Conservation (phyloP, 2,797 vertebrate species). For the Epinephelus awoara region DNA sequence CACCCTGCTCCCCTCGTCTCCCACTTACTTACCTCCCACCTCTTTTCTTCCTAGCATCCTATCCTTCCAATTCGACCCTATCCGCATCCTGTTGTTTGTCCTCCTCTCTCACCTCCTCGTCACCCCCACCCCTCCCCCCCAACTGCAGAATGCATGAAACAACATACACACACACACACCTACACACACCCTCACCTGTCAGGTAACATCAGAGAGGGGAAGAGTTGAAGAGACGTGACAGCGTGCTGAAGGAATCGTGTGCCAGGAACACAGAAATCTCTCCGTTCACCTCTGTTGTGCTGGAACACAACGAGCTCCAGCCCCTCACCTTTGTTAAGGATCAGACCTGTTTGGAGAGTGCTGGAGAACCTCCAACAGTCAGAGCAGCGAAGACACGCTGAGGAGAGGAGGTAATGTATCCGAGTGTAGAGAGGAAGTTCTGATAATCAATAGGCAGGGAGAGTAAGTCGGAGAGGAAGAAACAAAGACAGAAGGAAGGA, state of each 20-base stretch:
- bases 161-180: constrained; percentile 48
- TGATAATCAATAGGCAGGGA: constrained; percentile 74
- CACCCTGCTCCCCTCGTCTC: constrained; percentile 49
- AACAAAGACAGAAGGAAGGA: constrained; percentile 51
- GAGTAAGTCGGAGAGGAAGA: constrained; percentile 50
- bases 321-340: constrained; percentile 71
- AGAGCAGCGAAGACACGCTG: constrained; percentile 43
- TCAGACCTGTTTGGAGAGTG: constrained; percentile 64
- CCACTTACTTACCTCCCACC: constrained; percentile 63
- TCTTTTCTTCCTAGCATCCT: constrained; percentile 55
- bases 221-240: constrained; percentile 78
- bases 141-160: constrained; percentile 61
- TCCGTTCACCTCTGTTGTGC: constrained; percentile 70
- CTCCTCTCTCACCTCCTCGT: constrained; percentile 33
- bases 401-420: constrained; percentile 50
- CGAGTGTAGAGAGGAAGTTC: constrained; percentile 57
- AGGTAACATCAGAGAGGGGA: constrained; percentile 77
- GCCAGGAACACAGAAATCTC: constrained; percentile 75
- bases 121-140: background rate
- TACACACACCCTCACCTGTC: constrained; percentile 73
- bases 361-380: constrained; percentile 77
- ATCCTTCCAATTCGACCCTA: constrained; percentile 55
- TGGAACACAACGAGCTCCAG: constrained; percentile 66
- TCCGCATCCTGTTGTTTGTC: constrained; percentile 69
- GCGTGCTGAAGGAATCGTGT: constrained; percentile 74